Evolutionary conservation across 2,113 vertebrate genomes (phyloP).

Genomic region (Pampusana beccarii): DNA sequence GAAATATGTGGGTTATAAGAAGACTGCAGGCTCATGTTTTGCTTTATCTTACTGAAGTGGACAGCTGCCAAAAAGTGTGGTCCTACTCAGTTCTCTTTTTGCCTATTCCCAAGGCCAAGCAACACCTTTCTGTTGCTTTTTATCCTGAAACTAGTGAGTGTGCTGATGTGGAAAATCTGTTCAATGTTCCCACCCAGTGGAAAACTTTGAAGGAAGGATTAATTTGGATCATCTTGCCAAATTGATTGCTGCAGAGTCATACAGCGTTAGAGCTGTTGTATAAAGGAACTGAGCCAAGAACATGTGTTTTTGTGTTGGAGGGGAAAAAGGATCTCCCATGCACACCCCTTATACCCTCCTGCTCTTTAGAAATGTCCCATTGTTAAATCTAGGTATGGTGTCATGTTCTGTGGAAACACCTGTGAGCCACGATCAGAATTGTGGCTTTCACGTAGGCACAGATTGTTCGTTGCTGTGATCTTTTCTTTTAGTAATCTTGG

Average conservation of each 20-base stretch:
- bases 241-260: not conserved
- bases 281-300: not conserved
- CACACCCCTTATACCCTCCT: accelerated
- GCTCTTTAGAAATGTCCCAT: not conserved
- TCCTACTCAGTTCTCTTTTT: not conserved
- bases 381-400: not conserved
- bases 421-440: not conserved
- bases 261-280: not conserved
- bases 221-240: not conserved
- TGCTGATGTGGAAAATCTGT: not conserved
- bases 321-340: not conserved
- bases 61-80: not conserved
- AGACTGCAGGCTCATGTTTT: accelerated
- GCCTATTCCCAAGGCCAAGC: not conserved
- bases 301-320: not conserved
- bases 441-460: accelerated
- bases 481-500: not conserved
- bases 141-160: not conserved
- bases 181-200: not conserved
- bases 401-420: not conserved
- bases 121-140: not conserved
- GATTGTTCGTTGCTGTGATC: not conserved
- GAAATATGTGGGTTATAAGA: not conserved
- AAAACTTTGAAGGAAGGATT: not conserved
- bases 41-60: not conserved